Base-by-base conservation (phyloP, 2,888 invertebrate genomes). In the Hydrotaea cyrtoneurina region DNA sequence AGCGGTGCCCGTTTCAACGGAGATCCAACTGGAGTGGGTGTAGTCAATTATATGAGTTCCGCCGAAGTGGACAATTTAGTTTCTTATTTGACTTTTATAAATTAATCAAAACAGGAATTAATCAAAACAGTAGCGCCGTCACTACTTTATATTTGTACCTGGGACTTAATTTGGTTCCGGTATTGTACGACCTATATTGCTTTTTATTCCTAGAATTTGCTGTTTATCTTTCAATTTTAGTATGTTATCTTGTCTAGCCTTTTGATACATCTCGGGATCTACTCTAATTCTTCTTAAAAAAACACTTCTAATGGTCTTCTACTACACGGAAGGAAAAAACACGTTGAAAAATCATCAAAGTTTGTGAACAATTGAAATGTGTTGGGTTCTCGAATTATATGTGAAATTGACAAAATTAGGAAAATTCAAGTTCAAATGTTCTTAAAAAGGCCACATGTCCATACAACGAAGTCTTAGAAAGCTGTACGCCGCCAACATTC, bases 1-100 rank as follows among this genome's bases (percentile, higher is more conserved):
- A 0, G 78, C 77, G 10, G 13, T 77, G 62, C 85, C 83, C 11
- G 36, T 69, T 19, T 80, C 73, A 4, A 86, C 71, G 4, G 72
- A 19, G 3, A 84, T 39, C 1, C 80, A n/a, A 19, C 84, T 80
- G 8, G 73, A 71, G 53, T 83, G 80, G 11, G 76, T 74, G 53
- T 86, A 86, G 17, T 85, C 83, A 1, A 86, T 43, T 11, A 86
- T 86, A 50, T 86, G 73, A 11, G 75, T 62, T 23, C 83, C 82
- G n/a, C 74, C 62, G 43, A 31, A 59, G 57, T 21, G 17, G 57
- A 74, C 59, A 23, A 59, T 19, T 82, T 69, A 83, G 11, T 86
- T 86, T 64, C 78, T 77, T 36, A 84, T 86, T 23, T 75, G 55
- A 50, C 78, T 86, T 82, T 86, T 80, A 43, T 84, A 77, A 7